Conservation (phyloP, 1,140 invertebrate species). For the Nasonia vitripennis region DNA sequence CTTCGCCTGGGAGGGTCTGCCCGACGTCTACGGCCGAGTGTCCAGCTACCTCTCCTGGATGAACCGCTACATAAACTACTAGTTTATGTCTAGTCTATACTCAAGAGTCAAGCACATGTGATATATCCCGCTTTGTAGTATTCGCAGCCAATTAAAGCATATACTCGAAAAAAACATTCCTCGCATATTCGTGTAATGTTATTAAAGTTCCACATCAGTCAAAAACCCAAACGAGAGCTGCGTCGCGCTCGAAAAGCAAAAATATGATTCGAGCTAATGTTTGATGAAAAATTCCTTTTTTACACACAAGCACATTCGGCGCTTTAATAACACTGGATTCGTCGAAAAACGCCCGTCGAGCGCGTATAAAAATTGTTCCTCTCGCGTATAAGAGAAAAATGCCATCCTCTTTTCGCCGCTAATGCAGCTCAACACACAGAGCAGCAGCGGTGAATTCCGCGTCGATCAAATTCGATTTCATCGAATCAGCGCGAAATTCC, state of each 20-base stretch:
- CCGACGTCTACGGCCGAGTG: neutral
- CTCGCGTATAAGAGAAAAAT: neutral
- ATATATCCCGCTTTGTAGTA: no score
- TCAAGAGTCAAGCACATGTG: no score
- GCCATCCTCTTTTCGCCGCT: neutral
- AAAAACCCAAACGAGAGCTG: no score
- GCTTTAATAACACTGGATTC: neutral
- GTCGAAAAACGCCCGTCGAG: neutral
- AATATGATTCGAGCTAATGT: neutral
- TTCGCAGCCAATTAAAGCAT: no score
- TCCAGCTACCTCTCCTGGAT: slow-evolving; percentile 1
- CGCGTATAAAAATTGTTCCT: neutral
- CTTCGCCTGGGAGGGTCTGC: neutral
- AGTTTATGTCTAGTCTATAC: neutral
- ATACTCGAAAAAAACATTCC: no score
- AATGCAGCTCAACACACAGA: neutral
- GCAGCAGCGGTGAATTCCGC: neutral
- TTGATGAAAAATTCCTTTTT: neutral
- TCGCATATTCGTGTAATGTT: no score
- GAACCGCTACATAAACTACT: neutral
- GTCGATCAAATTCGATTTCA: slow-evolving; percentile 21
- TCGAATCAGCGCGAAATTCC: slow-evolving; percentile 25
- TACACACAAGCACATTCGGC: neutral
- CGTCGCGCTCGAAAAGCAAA: neutral
- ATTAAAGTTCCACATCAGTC: no score